Base-by-base conservation (phyloP, 2,113 vertebrate genomes). In the Chitala chitala region DNA sequence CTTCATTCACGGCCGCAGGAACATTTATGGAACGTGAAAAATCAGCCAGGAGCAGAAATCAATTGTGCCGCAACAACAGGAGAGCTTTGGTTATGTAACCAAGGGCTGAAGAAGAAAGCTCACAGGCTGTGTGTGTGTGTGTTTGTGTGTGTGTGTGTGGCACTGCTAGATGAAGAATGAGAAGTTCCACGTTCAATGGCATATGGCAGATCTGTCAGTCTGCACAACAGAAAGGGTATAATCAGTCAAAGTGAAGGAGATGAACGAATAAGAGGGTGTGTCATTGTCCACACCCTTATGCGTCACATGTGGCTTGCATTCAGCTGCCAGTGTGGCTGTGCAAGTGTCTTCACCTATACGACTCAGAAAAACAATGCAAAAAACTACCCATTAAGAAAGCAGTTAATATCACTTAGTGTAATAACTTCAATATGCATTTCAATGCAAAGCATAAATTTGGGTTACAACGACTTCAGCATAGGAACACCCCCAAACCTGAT, bases 21-120 rank as follows among this genome's bases (percentile, higher is more conserved):
- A 44, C 40, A 68, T 22, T 24, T 46, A 46, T 29, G 42, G 40
- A n/a, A 66, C 36, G 38, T 12, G 20, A 66, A 66, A 54, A 66
- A 66, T 36, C 59, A 63, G 59, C 59, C 59, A 63, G 59, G 31
- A 10, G 38, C 59, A 46, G 15, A 17, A 68, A 68, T 68, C 64
- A 68, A 46, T 68, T 68, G 22, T 3, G 24, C 20, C 5, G n/a
- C 64, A 68, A 68, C 64, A 68, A 68, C 46, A 36, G 38, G n/a
- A 66, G 38, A 66, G 64, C 40, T 26, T 20, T 0, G n/a, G 42
- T 68, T 68, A 68, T 2, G 22, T 22, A 68, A 68, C 24, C 24
- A 38, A 68, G 64, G 64, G 40, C 64, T 68, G 3, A 5, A 13
- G 1, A 24, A 68, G 40, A 68, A 36, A 46, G 24, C 29, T 61